A percentile compares a stretch with the other conserved stretches of the same genome.
These are phyloP conservation scores for Phyto melanocephala DNA, from an alignment of 2,888 invertebrate genomes.

Conservation along the genomic window DNA sequence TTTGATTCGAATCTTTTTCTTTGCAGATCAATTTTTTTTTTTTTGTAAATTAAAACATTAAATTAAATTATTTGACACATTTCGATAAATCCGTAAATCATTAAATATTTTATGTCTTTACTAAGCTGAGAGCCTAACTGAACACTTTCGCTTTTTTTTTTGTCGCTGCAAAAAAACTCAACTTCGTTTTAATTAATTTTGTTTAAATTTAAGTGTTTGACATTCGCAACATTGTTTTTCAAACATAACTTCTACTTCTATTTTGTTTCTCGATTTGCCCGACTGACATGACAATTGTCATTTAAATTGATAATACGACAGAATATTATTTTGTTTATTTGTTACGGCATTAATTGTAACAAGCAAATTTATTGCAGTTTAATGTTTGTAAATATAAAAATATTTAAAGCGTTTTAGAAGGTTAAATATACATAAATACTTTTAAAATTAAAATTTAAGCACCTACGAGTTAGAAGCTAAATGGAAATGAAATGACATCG, in stretches of 20 bases:
- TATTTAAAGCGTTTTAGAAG: slow-evolving; percentile 36
- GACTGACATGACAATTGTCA: slow-evolving; percentile 23
- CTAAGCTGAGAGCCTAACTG: not conserved
- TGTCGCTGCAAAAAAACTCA: not conserved
- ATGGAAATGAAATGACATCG: slow-evolving; percentile 25
- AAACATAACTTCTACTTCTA: not conserved
- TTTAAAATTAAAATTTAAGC: slow-evolving; percentile 25
- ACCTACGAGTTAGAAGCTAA: slow-evolving; percentile 34
- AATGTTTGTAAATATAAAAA: slow-evolving; percentile 3
- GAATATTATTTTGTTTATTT: not conserved
- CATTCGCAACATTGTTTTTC: slow-evolving; percentile 23
- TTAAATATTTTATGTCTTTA: not conserved
- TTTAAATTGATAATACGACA: slow-evolving; percentile 15
- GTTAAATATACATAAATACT: slow-evolving; percentile 22
- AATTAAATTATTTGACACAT: slow-evolving; percentile 16
- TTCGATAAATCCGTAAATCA: slow-evolving; percentile 46
- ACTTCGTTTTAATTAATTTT: not conserved
- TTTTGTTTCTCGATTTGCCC: not conserved
- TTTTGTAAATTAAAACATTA: not conserved
- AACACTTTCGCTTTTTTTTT: slow-evolving; percentile 33
- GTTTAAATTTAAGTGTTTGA: slow-evolving; percentile 18
- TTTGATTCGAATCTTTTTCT: not conserved
- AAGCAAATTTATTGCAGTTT: slow-evolving; percentile 21
- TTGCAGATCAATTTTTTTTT: not conserved
- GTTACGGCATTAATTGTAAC: slow-evolving; percentile 24